Evolutionary conservation across 2,797 vertebrate species (phyloP).

Genomic region (Acridotheres tristis): DNA sequence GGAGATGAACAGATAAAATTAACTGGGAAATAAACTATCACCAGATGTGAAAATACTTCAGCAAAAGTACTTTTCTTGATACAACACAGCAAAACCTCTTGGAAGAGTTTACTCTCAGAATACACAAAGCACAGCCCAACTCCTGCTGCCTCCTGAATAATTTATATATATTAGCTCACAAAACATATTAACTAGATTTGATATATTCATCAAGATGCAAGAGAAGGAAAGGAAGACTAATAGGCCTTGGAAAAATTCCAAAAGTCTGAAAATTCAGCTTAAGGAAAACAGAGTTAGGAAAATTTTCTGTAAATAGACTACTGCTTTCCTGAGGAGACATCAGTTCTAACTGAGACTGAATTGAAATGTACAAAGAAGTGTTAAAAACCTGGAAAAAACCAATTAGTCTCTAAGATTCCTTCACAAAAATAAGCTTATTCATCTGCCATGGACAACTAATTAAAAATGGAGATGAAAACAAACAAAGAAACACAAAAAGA

Average conservation of each 20-base stretch:
- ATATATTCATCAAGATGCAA: neutral
- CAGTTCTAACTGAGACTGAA: neutral
- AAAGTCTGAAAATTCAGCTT: neutral
- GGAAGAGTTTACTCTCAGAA: neutral
- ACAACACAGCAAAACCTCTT: neutral
- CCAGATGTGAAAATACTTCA: neutral
- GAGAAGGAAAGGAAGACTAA: neutral
- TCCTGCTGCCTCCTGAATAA: neutral
- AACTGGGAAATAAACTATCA: neutral
- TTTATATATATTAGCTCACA: neutral
- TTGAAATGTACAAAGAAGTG: neutral
- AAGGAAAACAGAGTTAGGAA: neutral
- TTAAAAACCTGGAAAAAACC: neutral
- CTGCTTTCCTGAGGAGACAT: neutral
- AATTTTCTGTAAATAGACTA: neutral
- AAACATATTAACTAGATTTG: neutral
- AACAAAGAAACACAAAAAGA: neutral
- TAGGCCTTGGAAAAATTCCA: neutral
- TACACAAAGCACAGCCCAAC: neutral
- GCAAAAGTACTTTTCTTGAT: neutral
- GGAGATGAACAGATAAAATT: neutral
- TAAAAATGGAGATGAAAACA: neutral
- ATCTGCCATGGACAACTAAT: neutral
- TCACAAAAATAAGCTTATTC: neutral
- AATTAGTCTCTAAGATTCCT: neutral